Conservation (phyloP, 2,113 vertebrate genomes). For the Tor tambroides region DNA sequence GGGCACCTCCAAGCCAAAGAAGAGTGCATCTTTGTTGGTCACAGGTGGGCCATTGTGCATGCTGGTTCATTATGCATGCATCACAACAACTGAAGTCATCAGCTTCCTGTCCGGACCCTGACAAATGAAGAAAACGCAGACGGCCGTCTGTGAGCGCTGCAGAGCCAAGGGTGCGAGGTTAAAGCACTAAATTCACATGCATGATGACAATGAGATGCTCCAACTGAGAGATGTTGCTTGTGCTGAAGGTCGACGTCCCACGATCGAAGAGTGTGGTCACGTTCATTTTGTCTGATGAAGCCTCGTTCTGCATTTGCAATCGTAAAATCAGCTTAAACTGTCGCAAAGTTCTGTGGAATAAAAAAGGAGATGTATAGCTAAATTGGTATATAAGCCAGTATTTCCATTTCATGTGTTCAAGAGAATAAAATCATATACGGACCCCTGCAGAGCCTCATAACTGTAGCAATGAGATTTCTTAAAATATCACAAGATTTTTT, state of each 20-base stretch:
- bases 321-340: neutral
- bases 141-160: conserved; percentile 41
- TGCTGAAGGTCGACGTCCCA: neutral
- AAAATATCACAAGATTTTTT: neutral
- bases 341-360: neutral
- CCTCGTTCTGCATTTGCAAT: neutral
- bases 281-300: too few relatives aligned
- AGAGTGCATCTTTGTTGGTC: conserved; percentile 78
- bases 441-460: neutral
- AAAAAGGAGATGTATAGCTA: too few relatives aligned
- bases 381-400: too few relatives aligned
- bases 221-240: neutral
- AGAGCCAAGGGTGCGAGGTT: conserved; percentile 32
- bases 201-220: conserved; percentile 25
- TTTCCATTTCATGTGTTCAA: neutral
- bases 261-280: neutral
- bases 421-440: neutral
- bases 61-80: conserved; percentile 70
- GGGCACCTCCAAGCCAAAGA: conserved; percentile 55
- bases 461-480: neutral
- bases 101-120: conserved; percentile 60
- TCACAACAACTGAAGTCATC: conserved; percentile 67
- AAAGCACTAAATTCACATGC: conserved; percentile 32
- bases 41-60: conserved; percentile 77
- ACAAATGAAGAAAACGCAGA: conserved; percentile 51